Evolutionary conservation across 2,888 invertebrate genomes (phyloP).

Genomic region (Achlya flavicornis): DNA sequence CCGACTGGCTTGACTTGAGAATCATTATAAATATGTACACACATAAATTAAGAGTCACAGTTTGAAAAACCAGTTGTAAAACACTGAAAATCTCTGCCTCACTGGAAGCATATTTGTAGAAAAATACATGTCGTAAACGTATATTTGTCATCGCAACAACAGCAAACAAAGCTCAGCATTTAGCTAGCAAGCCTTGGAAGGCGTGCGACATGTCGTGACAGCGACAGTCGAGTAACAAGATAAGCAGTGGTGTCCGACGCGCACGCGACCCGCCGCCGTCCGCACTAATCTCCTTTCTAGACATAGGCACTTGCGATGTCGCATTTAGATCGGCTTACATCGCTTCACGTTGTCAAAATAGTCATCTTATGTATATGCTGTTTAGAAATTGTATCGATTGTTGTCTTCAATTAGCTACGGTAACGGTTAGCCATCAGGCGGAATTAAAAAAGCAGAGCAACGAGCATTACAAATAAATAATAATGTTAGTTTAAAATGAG

Average conservation of each 20-base stretch:
- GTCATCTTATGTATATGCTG: slow-evolving; percentile 27
- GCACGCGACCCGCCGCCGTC: slow-evolving; percentile 41
- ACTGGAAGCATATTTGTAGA: background rate
- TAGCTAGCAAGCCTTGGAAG: slow-evolving; percentile 44
- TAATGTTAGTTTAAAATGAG: too few relatives aligned
- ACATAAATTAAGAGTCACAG: too few relatives aligned
- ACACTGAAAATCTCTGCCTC: background rate
- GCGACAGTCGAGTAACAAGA: slow-evolving; percentile 66
- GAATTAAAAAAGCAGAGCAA: too few relatives aligned
- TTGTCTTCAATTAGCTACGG: too few relatives aligned
- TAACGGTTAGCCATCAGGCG: too few relatives aligned
- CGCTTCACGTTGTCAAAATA: slow-evolving; percentile 47
- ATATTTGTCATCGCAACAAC: slow-evolving; percentile 24
- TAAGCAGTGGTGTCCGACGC: slow-evolving; percentile 57
- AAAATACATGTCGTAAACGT: background rate
- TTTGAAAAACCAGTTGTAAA: background rate
- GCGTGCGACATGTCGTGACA: slow-evolving; percentile 57
- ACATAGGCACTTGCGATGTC: slow-evolving; percentile 33
- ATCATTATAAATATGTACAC: too few relatives aligned
- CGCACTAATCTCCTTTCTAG: slow-evolving; percentile 47
- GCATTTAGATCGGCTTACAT: slow-evolving; percentile 37
- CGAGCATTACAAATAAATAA: too few relatives aligned
- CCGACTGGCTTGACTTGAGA: background rate
- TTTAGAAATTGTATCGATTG: background rate
- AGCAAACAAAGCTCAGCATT: slow-evolving; percentile 55